Conservation (phyloP, 2,113 vertebrate genomes). For the Lycaon pictus region DNA sequence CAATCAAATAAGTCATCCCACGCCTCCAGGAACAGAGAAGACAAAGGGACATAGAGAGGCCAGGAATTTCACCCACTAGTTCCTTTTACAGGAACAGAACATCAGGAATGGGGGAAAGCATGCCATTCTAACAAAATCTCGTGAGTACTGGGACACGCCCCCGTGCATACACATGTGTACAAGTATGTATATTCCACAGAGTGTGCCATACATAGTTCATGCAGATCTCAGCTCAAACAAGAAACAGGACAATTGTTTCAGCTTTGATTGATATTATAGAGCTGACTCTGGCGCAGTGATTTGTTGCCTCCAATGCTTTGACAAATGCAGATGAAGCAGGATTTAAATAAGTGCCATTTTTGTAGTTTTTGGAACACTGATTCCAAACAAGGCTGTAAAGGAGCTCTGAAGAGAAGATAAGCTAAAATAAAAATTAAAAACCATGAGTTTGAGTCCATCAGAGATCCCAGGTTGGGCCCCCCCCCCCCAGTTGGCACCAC, state of each 20-base stretch:
- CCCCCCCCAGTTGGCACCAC: neutral
- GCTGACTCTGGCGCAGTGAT: neutral
- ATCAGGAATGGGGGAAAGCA: neutral
- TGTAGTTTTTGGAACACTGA: neutral
- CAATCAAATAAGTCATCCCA: neutral
- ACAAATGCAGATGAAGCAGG: neutral
- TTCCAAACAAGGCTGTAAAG: neutral
- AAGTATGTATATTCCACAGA: neutral
- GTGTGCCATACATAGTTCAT: neutral
- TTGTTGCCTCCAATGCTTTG: neutral
- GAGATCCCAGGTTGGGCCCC: neutral
- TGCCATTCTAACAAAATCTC: neutral
- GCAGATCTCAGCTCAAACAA: neutral
- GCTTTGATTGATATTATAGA: neutral
- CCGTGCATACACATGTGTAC: too few relatives aligned
- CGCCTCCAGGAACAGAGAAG: neutral
- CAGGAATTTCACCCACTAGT: neutral
- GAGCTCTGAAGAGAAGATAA: neutral
- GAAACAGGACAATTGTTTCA: neutral
- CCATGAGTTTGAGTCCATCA: neutral
- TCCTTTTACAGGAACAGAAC: neutral
- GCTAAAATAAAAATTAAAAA: neutral
- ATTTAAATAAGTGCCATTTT: neutral
- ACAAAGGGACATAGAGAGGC: neutral
- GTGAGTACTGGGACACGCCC: rapidly evolving